phyloP scores from a whole-genome alignment of 2,888 invertebrate species.

The Orthonevra nobilis region DNA sequence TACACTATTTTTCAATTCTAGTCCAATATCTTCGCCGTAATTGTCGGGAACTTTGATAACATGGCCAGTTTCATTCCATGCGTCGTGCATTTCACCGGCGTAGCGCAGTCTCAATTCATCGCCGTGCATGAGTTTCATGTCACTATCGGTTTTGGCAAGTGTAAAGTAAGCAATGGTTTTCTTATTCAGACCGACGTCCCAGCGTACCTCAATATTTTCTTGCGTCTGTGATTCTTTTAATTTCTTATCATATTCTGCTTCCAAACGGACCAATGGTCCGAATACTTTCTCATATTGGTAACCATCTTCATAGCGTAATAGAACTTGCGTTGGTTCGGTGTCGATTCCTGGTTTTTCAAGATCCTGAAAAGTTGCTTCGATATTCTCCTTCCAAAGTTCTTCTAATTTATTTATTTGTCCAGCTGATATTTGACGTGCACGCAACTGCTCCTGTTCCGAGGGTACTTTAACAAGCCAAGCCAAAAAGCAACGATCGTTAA shows the following conservation, averaged over 20 bases:
- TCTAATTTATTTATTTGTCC: conserved; percentile 98
- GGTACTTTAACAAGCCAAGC: conserved; percentile 99
- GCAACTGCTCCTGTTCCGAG: conserved; percentile 95
- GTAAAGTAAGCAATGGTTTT: conserved; percentile 99
- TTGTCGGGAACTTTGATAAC: conserved; percentile 98
- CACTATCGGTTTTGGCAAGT: conserved; percentile 97
- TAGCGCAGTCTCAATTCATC: conserved; percentile 97
- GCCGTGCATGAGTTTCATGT: conserved; percentile 99
- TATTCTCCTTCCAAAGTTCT: conserved; percentile 99
- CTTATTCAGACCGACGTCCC: conserved; percentile 99
- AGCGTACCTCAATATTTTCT: conserved; percentile 98
- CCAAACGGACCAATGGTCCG: conserved; percentile 96
- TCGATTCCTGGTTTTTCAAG: conserved; percentile 98
- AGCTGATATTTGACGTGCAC: conserved; percentile 97
- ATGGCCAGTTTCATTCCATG: conserved; percentile 99
- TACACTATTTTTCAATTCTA: conserved; percentile 95
- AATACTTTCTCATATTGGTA: conserved; percentile 99
- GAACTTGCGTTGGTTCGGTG: conserved; percentile 94
- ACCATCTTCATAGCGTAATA: conserved; percentile 95
- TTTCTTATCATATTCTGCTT: conserved; percentile 98
- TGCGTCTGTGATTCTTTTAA: conserved; percentile 99
- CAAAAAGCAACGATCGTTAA: conserved; percentile 96
- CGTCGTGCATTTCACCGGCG: conserved; percentile 94
- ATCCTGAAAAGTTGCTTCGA: conserved; percentile 98
- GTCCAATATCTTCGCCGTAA: conserved; percentile 98